These are phyloP conservation scores for Diachasmimorpha longicaudata DNA, from an alignment of 1,140 invertebrate genomes.

Conservation along the genomic window DNA sequence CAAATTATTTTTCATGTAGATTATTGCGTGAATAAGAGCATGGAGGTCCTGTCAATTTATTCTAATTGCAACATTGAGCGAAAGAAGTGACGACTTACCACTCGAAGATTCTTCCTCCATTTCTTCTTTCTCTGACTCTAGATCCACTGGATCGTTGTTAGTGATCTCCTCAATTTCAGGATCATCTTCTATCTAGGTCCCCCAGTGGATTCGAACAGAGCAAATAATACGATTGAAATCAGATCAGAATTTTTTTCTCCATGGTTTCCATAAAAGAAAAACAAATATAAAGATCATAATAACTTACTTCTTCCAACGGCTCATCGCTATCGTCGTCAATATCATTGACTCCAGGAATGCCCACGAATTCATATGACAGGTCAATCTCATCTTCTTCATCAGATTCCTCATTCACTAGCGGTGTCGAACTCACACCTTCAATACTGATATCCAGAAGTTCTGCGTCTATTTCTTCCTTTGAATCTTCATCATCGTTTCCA, in stretches of 20 bases:
- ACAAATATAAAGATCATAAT: neutral
- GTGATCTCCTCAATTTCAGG: conserved; percentile 46
- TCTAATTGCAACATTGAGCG: conserved; percentile 1
- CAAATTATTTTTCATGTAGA: neutral
- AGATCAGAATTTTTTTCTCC: no score
- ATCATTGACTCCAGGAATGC: conserved; percentile 49
- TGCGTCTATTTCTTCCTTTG: conserved; percentile 38
- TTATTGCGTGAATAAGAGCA: conserved; percentile 26
- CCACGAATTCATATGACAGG: conserved; percentile 55
- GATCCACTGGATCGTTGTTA: conserved; percentile 37
- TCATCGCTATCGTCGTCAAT: conserved; percentile 52
- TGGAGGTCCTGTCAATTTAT: conserved; percentile 29
- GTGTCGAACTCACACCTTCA: neutral
- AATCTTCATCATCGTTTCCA: conserved; percentile 23
- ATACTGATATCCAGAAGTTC: conserved; percentile 43
- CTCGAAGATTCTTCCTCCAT: conserved; percentile 53
- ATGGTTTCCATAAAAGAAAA: neutral
- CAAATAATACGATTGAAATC: no score
- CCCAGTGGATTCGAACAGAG: conserved; percentile 1
- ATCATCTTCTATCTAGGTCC: conserved; percentile 36
- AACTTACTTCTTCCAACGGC: conserved; percentile 57
- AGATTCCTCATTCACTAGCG: conserved; percentile 34
- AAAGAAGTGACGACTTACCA: conserved; percentile 40
- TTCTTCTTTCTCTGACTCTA: conserved; percentile 39
- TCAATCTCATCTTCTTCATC: conserved; percentile 54